phyloP scores from a whole-genome alignment of 1,140 invertebrate genomes.

The Tenebrio molitor region DNA sequence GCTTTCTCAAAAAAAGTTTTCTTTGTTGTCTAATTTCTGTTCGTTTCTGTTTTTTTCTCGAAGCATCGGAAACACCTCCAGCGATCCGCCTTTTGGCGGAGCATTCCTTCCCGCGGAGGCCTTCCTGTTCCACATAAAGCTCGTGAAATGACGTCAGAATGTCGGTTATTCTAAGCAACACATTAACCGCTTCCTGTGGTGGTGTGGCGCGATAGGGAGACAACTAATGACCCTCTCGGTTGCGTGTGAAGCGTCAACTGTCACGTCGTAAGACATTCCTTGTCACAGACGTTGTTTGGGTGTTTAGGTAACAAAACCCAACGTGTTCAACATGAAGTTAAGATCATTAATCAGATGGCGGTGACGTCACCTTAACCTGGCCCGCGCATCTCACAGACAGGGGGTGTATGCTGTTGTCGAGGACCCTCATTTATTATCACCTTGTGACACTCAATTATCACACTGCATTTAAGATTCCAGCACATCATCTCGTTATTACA shows the following conservation, averaged over 20 bases:
- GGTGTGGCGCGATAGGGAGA: constrained; percentile 23
- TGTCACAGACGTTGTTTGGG: constrained; percentile 60
- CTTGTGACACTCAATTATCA: constrained; percentile 61
- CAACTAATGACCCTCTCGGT: constrained; percentile 50
- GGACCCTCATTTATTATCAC: constrained; percentile 61
- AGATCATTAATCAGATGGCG: constrained; percentile 61
- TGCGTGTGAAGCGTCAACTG: constrained; percentile 51
- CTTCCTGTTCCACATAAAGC: background rate
- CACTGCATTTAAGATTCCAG: constrained; percentile 53
- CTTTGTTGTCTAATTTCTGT: no score
- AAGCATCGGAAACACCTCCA: no score
- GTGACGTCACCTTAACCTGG: constrained; percentile 57
- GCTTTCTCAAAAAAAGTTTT: no score
- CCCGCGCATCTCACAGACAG: constrained; percentile 47
- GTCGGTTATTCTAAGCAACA: constrained; percentile 26
- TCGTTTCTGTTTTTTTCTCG: no score
- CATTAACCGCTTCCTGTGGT: constrained; percentile 9
- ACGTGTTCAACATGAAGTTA: constrained; percentile 62
- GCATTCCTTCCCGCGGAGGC: no score
- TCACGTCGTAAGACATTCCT: constrained; percentile 48
- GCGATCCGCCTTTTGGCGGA: no score
- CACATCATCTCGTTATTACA: constrained; percentile 52
- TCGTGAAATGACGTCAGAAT: constrained; percentile 8
- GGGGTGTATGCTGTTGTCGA: constrained; percentile 6
- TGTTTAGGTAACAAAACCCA: constrained; percentile 63